A percentile compares a stretch with the other conserved stretches of the same genome.
Conservation (phyloP, 2,888 invertebrate species). For the Pandemis heparana region DNA sequence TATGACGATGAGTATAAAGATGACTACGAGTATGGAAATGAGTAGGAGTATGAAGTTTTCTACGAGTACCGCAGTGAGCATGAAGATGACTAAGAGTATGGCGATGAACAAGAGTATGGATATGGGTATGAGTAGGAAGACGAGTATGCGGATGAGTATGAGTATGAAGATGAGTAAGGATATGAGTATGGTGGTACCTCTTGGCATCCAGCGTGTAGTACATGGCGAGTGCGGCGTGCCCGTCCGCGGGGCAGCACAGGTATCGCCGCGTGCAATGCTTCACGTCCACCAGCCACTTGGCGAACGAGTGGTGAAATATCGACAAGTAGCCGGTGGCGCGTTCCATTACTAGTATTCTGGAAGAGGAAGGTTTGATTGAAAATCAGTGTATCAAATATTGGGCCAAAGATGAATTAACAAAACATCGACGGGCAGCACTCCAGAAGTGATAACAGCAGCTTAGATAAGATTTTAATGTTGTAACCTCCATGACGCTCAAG, state of each 20-base stretch:
- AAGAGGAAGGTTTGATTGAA: too few species aligned
- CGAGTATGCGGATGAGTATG: background rate
- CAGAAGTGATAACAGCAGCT: too few species aligned
- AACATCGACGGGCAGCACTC: too few species aligned
- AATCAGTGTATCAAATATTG: too few species aligned
- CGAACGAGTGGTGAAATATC: constrained; percentile 97
- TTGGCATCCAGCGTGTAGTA: constrained; percentile 90
- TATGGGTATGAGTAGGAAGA: background rate
- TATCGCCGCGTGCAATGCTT: constrained; percentile 98
- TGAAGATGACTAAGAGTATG: too few species aligned
- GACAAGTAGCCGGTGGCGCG: constrained; percentile 87
- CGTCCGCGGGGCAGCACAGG: constrained; percentile 94
- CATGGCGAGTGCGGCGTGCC: constrained; percentile 95
- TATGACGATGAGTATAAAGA: constrained; percentile 46
- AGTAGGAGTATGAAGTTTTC: too few species aligned
- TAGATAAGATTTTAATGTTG: too few species aligned
- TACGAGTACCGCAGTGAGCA: too few species aligned
- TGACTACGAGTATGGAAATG: too few species aligned
- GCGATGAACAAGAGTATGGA: background rate
- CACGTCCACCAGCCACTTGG: constrained; percentile 98
- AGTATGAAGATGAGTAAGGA: background rate
- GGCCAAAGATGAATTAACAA: too few species aligned
- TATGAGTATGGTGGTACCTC: constrained; percentile 58
- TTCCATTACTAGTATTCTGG: constrained; percentile 82
- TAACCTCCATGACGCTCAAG: too few species aligned